Percentiles rank a stretch among this genome's conserved stretches.
These are phyloP conservation scores for Helogale parvula DNA, from an alignment of 2,113 vertebrate genomes.

Conservation along the genomic window DNA sequence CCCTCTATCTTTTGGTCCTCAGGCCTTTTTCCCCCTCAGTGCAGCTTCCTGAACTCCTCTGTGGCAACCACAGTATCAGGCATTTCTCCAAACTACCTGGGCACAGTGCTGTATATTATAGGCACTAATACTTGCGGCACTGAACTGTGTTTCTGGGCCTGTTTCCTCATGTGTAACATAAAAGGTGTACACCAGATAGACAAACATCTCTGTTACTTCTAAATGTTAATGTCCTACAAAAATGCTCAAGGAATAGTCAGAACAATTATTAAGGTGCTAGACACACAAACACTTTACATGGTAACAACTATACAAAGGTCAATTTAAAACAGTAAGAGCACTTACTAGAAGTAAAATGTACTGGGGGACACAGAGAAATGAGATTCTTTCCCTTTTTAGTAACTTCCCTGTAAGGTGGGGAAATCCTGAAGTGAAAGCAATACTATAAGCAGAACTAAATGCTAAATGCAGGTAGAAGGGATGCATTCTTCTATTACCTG, in stretches of 20 bases:
- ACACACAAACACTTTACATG: not conserved
- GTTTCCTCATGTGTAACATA: constrained; percentile 47
- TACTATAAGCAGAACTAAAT: not conserved
- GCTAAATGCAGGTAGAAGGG: not conserved
- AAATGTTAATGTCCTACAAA: constrained; percentile 31
- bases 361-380: not conserved
- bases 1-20: not conserved
- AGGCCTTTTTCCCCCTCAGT: not conserved
- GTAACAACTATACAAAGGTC: not conserved
- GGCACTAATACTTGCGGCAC: not conserved
- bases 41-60: not conserved
- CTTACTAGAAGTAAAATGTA: constrained; percentile 34
- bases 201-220: constrained; percentile 23
- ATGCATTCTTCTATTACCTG: constrained; percentile 87
- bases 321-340: not conserved
- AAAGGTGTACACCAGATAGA: constrained; percentile 48
- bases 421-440: not conserved
- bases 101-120: not conserved
- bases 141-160: constrained; percentile 48
- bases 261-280: not conserved
- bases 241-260: constrained; percentile 24
- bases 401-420: not conserved
- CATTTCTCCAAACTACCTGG: not conserved
- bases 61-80: not conserved
- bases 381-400: not conserved